phyloP scores from a whole-genome alignment of 1,140 invertebrate species.

The Drosophila suzukii region DNA sequence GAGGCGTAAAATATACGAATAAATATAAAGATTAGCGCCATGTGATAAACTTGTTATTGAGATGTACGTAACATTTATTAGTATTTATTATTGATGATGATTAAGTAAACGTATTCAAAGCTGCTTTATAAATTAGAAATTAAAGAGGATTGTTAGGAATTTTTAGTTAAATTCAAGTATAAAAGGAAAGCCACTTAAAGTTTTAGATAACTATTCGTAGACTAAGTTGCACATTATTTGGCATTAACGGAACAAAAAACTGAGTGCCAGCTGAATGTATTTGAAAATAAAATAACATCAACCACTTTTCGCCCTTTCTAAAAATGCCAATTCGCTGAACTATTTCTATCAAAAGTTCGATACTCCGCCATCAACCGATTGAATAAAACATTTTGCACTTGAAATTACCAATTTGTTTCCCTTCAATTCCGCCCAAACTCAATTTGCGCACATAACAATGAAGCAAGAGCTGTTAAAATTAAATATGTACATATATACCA shows the following conservation, averaged over 20 bases:
- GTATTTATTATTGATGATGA: background rate
- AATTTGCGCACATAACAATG: constrained; percentile 17
- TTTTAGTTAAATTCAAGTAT: too few species aligned
- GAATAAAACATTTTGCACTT: constrained; percentile 39
- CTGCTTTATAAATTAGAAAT: too few species aligned
- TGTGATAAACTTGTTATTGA: constrained; percentile 2
- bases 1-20: constrained; percentile 19
- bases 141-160: too few species aligned
- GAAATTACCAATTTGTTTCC: constrained; percentile 20
- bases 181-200: too few species aligned
- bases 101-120: too few species aligned
- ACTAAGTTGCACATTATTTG: too few species aligned
- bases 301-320: background rate
- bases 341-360: constrained; percentile 13
- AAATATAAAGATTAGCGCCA: constrained; percentile 46
- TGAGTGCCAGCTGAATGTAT: too few species aligned
- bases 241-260: too few species aligned
- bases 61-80: background rate
- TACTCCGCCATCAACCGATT: constrained; percentile 6
- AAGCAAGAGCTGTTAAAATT: constrained; percentile 31
- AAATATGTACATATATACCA: constrained; percentile 40
- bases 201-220: too few species aligned
- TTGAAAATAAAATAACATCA: background rate
- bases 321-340: background rate
- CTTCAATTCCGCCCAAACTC: constrained; percentile 29